Percentiles rank a stretch among this genome's conserved stretches.
Conservation (phyloP, 2,113 vertebrate genomes). For the Serilophus lunatus region DNA sequence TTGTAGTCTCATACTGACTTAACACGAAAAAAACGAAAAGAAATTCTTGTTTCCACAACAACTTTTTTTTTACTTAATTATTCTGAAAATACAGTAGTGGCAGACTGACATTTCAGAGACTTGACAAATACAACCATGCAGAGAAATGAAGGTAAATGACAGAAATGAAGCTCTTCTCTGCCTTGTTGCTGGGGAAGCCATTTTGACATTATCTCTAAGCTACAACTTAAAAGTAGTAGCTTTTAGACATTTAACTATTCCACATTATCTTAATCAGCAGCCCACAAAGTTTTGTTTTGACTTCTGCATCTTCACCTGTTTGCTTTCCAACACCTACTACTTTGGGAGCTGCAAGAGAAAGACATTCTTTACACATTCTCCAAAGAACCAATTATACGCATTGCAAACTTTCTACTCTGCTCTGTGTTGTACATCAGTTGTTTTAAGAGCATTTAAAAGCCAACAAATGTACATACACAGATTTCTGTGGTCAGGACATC, state of each 20-base stretch:
- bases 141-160: not conserved
- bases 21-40: not conserved
- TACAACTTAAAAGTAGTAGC: not conserved
- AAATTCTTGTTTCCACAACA: not conserved
- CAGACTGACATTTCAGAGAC: not conserved
- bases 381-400: conserved; percentile 27
- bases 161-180: not conserved
- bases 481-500: conserved; percentile 71
- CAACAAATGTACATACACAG: conserved; percentile 49
- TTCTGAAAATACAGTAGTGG: not conserved
- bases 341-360: not conserved
- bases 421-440: conserved; percentile 12
- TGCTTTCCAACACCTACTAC: not conserved
- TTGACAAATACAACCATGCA: not conserved
- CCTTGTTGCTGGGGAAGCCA: not conserved
- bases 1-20: not conserved
- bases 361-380: not conserved
- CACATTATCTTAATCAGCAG: not conserved
- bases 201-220: not conserved
- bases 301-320: conserved; percentile 58
- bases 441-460: conserved; percentile 41
- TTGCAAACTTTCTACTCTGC: conserved; percentile 59
- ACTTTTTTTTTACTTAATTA: not conserved
- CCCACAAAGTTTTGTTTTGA: conserved; percentile 27
- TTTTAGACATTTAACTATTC: not conserved